Base-by-base conservation (phyloP, 2,113 vertebrate species). In the Serilophus lunatus region DNA sequence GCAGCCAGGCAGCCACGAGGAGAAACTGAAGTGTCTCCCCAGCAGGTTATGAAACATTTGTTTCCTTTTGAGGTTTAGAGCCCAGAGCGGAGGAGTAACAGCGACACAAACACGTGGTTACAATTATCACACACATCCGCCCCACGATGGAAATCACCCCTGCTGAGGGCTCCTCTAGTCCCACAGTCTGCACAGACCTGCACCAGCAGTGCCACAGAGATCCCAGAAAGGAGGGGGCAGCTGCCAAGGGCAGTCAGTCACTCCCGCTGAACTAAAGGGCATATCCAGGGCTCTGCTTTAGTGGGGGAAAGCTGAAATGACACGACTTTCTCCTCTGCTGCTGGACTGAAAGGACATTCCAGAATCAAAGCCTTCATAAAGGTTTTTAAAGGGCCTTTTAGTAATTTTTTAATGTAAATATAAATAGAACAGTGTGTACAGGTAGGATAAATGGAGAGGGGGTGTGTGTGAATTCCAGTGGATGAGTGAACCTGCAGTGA, bases 61-160 rank as follows among this genome's bases (percentile, higher is more conserved):
- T 69, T 92, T 95, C 47, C 82, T 70, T 77, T 54, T 94, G 92
- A 94, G 92, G 82, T 93, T 92, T 63, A 35, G 40, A 90, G 86
- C 95, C 75, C 94, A 81, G 90, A 95, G 65, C 0, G 6, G 40
- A 76, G 61, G 33, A 69, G 59, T 45, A 83, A 75, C 2, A 74
- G 54, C 0, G 29, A 63, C 35, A 86, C 29, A 63, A 76, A 93
- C 57, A 22, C 18, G 7, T 25, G 50, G 88, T 83, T 90, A 66
- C 56, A 77, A 15, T 69, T 77, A 61, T 26, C 59, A 42, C 1
- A 4, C 13, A 24, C 66, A 80, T 65, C 66, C 0, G 15, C 57
- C 66, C 80, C 45, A 10, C 0, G 0, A 36, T 9, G 24, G 33
- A 31, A 71, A 51, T 51, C 33, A 16, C 22, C 3, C 47, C 38